Percentiles rank a stretch among this genome's conserved stretches.
These are phyloP conservation scores for Umimayanthus chanpuru DNA, from an alignment of 92 coral and sea anemone genomes.

Conservation along the genomic window DNA sequence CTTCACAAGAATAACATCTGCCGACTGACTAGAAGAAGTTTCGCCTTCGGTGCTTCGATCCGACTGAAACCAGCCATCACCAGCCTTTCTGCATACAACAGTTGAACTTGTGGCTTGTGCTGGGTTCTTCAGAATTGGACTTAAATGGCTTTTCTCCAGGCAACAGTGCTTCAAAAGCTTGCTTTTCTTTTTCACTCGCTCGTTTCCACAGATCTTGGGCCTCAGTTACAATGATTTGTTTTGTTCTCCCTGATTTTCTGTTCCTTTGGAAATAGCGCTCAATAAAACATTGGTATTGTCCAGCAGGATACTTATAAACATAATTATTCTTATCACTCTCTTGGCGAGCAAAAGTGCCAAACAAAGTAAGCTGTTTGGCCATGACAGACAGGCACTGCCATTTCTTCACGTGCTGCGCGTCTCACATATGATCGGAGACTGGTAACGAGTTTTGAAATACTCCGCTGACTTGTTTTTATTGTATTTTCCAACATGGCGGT, in stretches of 20 bases:
- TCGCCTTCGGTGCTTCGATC: constrained; percentile 13
- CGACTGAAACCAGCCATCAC: constrained; percentile 33
- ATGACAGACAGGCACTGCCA: no score
- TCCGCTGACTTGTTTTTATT: constrained; percentile 20
- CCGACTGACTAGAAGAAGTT: constrained; percentile 16
- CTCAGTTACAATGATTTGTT: constrained; percentile 14
- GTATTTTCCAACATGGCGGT: constrained; percentile 34
- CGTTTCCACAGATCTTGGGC: constrained; percentile 37
- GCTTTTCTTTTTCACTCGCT: constrained; percentile 16
- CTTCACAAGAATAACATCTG: constrained; percentile 34
- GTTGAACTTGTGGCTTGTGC: constrained; percentile 16
- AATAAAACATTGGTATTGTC: constrained; percentile 9
- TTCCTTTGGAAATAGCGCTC: constrained; percentile 28
- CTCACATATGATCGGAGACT: constrained; percentile 28
- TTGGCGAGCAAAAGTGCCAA: constrained; percentile 31
- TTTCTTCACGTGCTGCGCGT: background rate
- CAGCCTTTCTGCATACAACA: background rate
- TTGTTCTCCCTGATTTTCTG: constrained; percentile 16
- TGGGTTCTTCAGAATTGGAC: constrained; percentile 20
- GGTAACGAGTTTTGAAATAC: constrained; percentile 16
- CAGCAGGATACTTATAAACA: constrained; percentile 26
- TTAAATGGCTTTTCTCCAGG: constrained; percentile 28
- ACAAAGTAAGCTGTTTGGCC: constrained; percentile 33
- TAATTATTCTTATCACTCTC: background rate
- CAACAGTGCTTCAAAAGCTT: constrained; percentile 27